phyloP scores from a whole-genome alignment of 2,888 invertebrate species.

The Drosophila gaucha region DNA sequence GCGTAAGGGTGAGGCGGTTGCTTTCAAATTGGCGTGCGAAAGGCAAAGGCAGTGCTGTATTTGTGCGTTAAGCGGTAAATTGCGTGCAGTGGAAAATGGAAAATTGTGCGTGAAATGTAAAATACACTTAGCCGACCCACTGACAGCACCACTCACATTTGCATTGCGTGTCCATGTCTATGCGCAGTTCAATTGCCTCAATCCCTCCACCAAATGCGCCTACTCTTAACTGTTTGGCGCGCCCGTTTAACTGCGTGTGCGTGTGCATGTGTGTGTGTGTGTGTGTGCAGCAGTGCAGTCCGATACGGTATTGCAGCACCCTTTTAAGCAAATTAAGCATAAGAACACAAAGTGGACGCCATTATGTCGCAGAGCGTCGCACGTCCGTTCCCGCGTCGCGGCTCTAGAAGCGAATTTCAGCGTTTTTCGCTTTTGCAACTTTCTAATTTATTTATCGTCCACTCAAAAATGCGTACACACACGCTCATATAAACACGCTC shows the following conservation, averaged over 20 bases:
- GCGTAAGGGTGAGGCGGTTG: neutral
- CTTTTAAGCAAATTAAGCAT: constrained; percentile 83
- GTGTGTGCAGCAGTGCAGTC: constrained; percentile 40
- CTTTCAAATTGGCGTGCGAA: constrained; percentile 19
- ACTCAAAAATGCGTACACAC: constrained; percentile 58
- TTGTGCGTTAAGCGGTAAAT: constrained; percentile 70
- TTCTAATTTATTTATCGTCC: constrained; percentile 77
- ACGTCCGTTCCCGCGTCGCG: constrained; percentile 9
- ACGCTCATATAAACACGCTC: constrained; percentile 53
- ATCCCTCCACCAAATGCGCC: constrained; percentile 24
- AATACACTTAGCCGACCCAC: constrained; percentile 55
- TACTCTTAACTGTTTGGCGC: constrained; percentile 56
- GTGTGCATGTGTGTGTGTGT: constrained; percentile 10
- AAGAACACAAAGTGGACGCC: constrained; percentile 82
- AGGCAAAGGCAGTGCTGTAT: constrained; percentile 24
- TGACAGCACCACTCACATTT: constrained; percentile 36
- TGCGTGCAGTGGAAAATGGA: constrained; percentile 80
- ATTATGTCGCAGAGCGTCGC: constrained; percentile 79
- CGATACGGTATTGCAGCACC: constrained; percentile 45
- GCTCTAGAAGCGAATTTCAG: constrained; percentile 25
- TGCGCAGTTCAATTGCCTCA: constrained; percentile 39
- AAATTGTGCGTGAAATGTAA: constrained; percentile 83
- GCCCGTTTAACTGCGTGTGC: constrained; percentile 15
- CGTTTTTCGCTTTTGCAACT: constrained; percentile 67
- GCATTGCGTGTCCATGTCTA: constrained; percentile 62